These are phyloP conservation scores for Hypanus sabinus DNA, from an alignment of 2,113 vertebrate genomes.

Conservation along the genomic window DNA sequence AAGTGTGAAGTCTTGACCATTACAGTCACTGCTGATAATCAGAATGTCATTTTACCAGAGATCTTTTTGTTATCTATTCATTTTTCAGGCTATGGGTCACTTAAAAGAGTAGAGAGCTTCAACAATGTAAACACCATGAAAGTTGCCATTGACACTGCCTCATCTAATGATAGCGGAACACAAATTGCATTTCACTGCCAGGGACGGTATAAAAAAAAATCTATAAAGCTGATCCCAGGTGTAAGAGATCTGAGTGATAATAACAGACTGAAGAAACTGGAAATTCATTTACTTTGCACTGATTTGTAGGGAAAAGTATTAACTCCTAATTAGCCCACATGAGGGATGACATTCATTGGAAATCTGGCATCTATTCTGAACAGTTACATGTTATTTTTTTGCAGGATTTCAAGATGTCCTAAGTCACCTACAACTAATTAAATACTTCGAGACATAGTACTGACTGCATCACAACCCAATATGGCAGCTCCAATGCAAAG, in stretches of 20 bases:
- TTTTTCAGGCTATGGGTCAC: too few species aligned
- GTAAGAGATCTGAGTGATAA: background rate
- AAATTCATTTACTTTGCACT: background rate
- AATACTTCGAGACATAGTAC: too few species aligned
- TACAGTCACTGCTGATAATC: too few species aligned
- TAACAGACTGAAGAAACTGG: background rate
- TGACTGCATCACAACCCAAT: too few species aligned
- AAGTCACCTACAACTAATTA: too few species aligned
- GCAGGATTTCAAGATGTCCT: too few species aligned
- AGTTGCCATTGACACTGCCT: background rate
- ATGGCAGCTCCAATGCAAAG: too few species aligned
- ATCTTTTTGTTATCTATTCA: too few species aligned
- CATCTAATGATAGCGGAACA: background rate
- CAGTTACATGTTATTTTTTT: too few species aligned
- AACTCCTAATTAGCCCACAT: background rate
- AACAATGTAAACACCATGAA: background rate
- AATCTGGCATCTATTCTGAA: too few species aligned
- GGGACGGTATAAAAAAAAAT: background rate
- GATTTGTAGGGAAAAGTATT: background rate
- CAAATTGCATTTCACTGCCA: background rate
- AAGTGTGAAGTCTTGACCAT: background rate
- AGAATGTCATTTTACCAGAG: background rate
- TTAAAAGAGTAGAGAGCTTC: background rate
- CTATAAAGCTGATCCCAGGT: background rate
- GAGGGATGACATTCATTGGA: too few species aligned